Percentiles rank a stretch among this genome's conserved stretches.
These are phyloP conservation scores for Lamellibrachia columna DNA, from an alignment of 2,888 invertebrate genomes.

Conservation along the genomic window DNA sequence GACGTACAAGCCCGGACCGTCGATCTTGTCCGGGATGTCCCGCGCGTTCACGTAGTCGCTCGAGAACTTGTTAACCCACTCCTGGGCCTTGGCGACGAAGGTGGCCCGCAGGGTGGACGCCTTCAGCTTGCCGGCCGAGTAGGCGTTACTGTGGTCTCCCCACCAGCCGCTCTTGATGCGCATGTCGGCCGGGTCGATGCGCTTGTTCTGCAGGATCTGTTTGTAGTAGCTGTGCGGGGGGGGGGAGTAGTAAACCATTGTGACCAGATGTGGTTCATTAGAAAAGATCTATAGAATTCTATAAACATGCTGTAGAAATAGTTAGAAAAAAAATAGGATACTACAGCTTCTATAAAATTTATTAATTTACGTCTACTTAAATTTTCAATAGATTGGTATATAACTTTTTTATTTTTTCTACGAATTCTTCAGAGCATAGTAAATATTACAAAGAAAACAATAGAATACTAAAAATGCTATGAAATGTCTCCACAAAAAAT, in stretches of 20 bases:
- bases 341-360: too few species aligned
- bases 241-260: background rate
- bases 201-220: slow-evolving; percentile 41
- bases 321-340: too few species aligned
- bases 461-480: too few species aligned
- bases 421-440: too few species aligned
- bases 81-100: slow-evolving; percentile 38
- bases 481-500: too few species aligned
- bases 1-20: slow-evolving; percentile 45
- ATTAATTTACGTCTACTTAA: too few species aligned
- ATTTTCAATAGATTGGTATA: too few species aligned
- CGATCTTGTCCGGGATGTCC: slow-evolving; percentile 34
- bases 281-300: too few species aligned
- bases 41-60: slow-evolving; percentile 16
- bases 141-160: slow-evolving; percentile 43
- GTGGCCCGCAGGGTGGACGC: slow-evolving; percentile 37
- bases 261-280: background rate
- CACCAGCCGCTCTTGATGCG: slow-evolving; percentile 48
- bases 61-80: slow-evolving; percentile 38
- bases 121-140: slow-evolving; percentile 46
- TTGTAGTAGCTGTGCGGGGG: slow-evolving; percentile 35
- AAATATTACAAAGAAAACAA: too few species aligned
- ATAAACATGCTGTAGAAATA: too few species aligned
- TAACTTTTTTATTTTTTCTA: too few species aligned
- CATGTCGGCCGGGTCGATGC: slow-evolving; percentile 45